These are phyloP conservation scores for Drosophila nasuta DNA, from an alignment of 1,140 invertebrate genomes.

Conservation along the genomic window DNA sequence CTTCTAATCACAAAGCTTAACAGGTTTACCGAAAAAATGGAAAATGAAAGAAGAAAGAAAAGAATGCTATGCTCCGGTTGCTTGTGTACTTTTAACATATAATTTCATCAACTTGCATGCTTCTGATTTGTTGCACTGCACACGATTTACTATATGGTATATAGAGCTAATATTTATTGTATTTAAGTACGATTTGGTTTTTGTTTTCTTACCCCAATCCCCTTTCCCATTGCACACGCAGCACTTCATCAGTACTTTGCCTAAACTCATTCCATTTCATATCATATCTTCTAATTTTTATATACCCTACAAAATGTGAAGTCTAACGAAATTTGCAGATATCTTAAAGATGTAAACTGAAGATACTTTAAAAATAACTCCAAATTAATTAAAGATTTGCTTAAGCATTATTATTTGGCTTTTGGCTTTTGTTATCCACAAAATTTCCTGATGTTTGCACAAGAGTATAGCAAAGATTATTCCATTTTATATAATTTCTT, in stretches of 20 bases:
- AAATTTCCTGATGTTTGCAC: too few species aligned
- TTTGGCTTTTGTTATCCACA: too few species aligned
- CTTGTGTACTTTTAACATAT: too few species aligned
- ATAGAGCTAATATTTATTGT: slow-evolving; percentile 71
- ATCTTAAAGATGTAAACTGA: too few species aligned
- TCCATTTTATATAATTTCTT: too few species aligned
- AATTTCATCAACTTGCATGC: slow-evolving; percentile 3
- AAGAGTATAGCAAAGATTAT: too few species aligned
- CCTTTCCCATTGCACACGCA: slow-evolving; percentile 46
- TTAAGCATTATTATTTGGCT: too few species aligned
- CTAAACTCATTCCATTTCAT: slow-evolving; percentile 36
- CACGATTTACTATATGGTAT: slow-evolving; percentile 30
- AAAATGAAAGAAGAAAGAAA: too few species aligned
- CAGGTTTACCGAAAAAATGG: neutral
- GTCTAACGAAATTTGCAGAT: too few species aligned
- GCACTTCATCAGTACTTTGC: slow-evolving; percentile 54
- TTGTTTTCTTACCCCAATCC: slow-evolving; percentile 15
- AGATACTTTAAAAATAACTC: too few species aligned
- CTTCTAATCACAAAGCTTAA: too few species aligned
- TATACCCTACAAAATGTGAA: slow-evolving; percentile 1
- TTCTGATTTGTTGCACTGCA: slow-evolving; percentile 27
- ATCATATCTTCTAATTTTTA: slow-evolving; percentile 28
- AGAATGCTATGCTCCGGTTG: neutral
- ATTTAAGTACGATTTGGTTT: slow-evolving; percentile 65
- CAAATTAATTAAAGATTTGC: too few species aligned